These are phyloP conservation scores for Hylaea fasciaria DNA, from an alignment of 2,888 invertebrate genomes.

Conservation along the genomic window DNA sequence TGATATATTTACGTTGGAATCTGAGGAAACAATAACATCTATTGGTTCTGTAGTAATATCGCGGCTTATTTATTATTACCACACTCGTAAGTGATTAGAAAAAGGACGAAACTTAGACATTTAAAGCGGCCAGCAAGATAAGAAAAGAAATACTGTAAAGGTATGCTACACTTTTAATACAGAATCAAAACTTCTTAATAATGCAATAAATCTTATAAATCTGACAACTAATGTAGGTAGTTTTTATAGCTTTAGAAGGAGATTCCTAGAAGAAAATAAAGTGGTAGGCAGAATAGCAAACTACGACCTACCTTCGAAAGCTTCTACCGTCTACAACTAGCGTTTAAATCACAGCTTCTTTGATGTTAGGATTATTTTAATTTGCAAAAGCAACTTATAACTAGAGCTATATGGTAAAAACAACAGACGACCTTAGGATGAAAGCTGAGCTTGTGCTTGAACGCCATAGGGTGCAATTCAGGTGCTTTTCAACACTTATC, in stretches of 20 bases:
- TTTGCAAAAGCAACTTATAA: constrained; percentile 34
- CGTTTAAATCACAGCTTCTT: constrained; percentile 62
- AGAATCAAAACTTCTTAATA: constrained; percentile 10
- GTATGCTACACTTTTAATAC: constrained; percentile 8
- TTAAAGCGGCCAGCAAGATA: too few relatives aligned
- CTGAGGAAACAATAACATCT: too few relatives aligned
- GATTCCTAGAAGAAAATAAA: constrained; percentile 8
- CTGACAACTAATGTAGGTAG: neutral
- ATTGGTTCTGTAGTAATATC: too few relatives aligned
- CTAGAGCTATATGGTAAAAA: constrained; percentile 8
- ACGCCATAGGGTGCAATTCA: too few relatives aligned
- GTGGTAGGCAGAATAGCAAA: constrained; percentile 6
- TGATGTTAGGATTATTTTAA: constrained; percentile 48
- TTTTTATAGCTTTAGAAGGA: neutral
- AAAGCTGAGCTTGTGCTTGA: too few relatives aligned
- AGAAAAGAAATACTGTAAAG: too few relatives aligned
- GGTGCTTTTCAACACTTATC: constrained; percentile 3
- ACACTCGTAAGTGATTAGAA: neutral
- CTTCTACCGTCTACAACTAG: constrained; percentile 31
- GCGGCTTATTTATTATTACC: too few relatives aligned
- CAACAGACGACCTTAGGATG: neutral
- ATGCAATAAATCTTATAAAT: constrained; percentile 2
- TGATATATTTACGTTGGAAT: too few relatives aligned
- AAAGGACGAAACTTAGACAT: neutral
- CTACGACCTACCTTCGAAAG: constrained; percentile 7